These are phyloP conservation scores for Tinea trinotella DNA, from an alignment of 2,888 invertebrate species.

Conservation along the genomic window DNA sequence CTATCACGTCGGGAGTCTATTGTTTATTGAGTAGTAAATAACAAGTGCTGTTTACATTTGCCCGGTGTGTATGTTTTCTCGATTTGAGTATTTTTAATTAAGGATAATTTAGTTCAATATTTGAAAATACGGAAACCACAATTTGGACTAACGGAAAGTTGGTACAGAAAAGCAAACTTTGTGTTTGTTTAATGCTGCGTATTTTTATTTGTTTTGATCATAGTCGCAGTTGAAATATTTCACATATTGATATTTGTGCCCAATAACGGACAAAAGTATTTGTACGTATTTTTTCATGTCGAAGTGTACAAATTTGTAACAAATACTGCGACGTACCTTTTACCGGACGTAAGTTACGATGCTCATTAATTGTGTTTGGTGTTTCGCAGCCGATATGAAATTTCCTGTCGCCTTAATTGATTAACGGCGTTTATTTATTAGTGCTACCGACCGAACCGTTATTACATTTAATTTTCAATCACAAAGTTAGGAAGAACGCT, in stretches of 20 bases:
- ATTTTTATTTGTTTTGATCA: not conserved
- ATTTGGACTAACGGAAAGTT: not conserved
- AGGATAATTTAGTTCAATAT: too few relatives aligned
- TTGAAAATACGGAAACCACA: not conserved
- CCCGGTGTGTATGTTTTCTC: not conserved
- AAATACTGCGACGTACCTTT: not conserved
- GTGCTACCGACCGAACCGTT: not conserved
- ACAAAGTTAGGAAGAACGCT: not conserved
- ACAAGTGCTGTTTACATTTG: not conserved
- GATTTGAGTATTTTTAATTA: not conserved
- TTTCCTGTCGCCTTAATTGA: slow-evolving; percentile 16
- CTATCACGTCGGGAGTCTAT: slow-evolving; percentile 13
- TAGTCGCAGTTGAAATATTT: not conserved
- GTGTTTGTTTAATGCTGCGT: not conserved
- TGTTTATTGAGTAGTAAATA: slow-evolving; percentile 8
- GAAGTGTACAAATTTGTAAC: too few relatives aligned
- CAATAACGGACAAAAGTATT: too few relatives aligned
- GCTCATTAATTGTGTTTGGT: slow-evolving; percentile 6
- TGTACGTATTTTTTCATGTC: too few relatives aligned
- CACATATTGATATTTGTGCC: slow-evolving; percentile 1
- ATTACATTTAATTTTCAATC: not conserved
- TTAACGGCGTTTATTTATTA: slow-evolving; percentile 17
- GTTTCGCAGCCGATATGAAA: slow-evolving; percentile 17
- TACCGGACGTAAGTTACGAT: not conserved
- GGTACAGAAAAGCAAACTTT: not conserved